phyloP scores from a whole-genome alignment of 2,113 vertebrate genomes.

The Anser brachyrhynchus region DNA sequence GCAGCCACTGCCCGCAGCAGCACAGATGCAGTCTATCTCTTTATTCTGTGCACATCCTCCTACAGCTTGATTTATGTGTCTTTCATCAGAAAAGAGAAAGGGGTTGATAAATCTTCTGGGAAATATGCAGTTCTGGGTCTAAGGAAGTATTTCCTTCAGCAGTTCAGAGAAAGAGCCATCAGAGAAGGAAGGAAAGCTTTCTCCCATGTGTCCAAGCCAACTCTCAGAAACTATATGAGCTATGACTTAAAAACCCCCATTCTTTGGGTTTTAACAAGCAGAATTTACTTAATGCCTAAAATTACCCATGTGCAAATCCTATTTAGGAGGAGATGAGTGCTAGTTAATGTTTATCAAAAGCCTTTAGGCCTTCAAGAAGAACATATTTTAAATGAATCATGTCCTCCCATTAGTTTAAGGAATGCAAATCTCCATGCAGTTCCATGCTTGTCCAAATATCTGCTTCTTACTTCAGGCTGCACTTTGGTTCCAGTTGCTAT shows the following conservation, averaged over 20 bases:
- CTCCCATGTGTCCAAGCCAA: background rate
- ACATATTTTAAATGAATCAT: background rate
- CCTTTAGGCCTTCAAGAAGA: background rate
- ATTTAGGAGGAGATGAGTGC: background rate
- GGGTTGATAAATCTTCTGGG: background rate
- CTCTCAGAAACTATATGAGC: background rate
- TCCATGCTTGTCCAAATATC: background rate
- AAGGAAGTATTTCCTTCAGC: background rate
- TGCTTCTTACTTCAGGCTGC: background rate
- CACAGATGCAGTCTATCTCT: background rate
- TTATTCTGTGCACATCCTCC: background rate
- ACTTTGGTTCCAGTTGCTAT: fast-evolving
- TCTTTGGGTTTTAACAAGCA: background rate
- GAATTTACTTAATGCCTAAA: background rate
- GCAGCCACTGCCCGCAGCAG: background rate
- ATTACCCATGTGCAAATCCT: background rate
- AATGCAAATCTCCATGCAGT: background rate
- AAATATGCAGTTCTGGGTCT: background rate
- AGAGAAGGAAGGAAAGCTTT: background rate
- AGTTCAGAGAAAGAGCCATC: background rate
- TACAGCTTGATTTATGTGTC: background rate
- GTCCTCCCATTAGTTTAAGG: background rate
- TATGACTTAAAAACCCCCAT: background rate
- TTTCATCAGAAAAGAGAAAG: background rate
- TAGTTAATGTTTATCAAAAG: background rate